A percentile compares a stretch with the other conserved stretches of the same genome.
Conservation (phyloP, 1,140 invertebrate genomes). For the Sycophila sp. region DNA sequence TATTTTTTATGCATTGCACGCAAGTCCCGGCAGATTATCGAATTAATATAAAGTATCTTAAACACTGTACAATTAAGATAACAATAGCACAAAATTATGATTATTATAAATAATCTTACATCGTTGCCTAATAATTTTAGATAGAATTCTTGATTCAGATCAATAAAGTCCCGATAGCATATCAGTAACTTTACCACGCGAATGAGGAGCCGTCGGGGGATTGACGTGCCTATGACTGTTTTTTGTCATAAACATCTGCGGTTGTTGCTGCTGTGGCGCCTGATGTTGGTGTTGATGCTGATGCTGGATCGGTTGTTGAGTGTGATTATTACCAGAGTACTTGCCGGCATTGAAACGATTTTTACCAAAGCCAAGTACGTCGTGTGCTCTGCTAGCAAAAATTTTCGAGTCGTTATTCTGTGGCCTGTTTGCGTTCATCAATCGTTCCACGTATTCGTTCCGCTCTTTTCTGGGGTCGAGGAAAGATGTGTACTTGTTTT, state of each 20-base stretch:
- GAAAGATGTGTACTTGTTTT: slow-evolving; percentile 31
- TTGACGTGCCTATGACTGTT: background rate
- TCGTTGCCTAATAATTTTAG: no score
- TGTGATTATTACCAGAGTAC: slow-evolving; percentile 54
- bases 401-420: slow-evolving; percentile 50
- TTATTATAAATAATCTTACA: no score
- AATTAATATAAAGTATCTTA: no score
- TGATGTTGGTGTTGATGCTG: background rate
- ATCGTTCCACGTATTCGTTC: background rate
- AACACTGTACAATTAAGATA: no score
- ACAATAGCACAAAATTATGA: no score
- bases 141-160: no score
- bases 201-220: slow-evolving; percentile 24
- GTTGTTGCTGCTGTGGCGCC: background rate
- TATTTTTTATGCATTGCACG: slow-evolving; percentile 10
- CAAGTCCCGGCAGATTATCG: background rate
- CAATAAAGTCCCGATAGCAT: slow-evolving; percentile 60
- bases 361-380: slow-evolving; percentile 59
- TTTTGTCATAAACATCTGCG: background rate
- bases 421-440: background rate
- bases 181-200: slow-evolving; percentile 62
- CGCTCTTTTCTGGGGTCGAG: slow-evolving; percentile 21
- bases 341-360: slow-evolving; percentile 62
- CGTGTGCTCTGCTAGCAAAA: slow-evolving; percentile 56
- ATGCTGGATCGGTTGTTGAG: background rate